Evolutionary conservation across 2,797 vertebrate genomes (phyloP), one percentile per base, ranked within the genome.

Genomic region (Macropodus opercularis): DNA sequence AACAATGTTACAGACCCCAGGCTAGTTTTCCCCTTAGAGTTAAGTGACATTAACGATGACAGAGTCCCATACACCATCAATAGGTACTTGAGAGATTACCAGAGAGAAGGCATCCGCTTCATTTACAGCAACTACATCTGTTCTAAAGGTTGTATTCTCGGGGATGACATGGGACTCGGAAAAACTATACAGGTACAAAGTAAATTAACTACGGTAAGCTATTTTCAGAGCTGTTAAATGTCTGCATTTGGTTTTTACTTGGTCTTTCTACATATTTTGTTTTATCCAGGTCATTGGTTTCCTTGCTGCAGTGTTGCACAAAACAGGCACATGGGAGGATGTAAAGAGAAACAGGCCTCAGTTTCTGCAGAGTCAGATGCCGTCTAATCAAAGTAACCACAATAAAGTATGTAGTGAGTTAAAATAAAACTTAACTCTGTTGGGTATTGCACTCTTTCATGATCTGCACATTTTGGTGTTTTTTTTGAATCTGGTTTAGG

Each of bases 101-200:
- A 99, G 78, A 92, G 95, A 53, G 94, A 97, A 63, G 97, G 97
- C 35, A 92, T 91, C 39, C 89, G 85, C 49, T 98, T 98, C 80
- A 91, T 99, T 27, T 93, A 95, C 77, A 80, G 71, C 62, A 96
- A 92, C 70, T 98, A 94, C 48, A 55, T 81, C 54, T 75, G 60
- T 39, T 92, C 93, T 72, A 92, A 80, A 69, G 97, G 97, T 0
- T 99, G 96, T 82, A 93, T 99, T 83, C 93, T 99, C 68, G 97
- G 97, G 42, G 97, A 99, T 68, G 97, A 98, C 77, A 99, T 99
- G 97, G 97, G 97, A 34, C 94, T 99, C 60, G 97, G 97, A 67
- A 99, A 99, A 90, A 99, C 97, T 41, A 85, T 99, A 64, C 97
- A 99, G 95, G 97, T 98, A 93, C 50, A 39, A 31, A 56, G 14